Base-by-base conservation (phyloP, 2,113 vertebrate species). In the Pelusios castaneus region DNA sequence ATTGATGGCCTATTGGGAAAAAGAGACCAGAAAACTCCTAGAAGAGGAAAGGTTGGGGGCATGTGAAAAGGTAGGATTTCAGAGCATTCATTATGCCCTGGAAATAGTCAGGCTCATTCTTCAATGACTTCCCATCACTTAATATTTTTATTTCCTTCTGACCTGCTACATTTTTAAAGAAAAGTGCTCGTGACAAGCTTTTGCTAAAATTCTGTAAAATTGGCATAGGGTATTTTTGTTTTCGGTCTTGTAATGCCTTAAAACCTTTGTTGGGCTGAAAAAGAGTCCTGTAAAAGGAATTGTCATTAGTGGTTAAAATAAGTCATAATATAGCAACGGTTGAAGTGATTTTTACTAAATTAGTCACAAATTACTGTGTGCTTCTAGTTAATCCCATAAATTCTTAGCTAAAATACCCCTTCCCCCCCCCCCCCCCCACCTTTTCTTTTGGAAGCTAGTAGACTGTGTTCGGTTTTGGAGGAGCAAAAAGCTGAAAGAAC, bases 1-100 rank as follows among this genome's bases (percentile, higher is more conserved):
- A 0, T 97, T 99, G 88, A 98, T 99, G 98, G 99, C 99, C 93
- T 99, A 99, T 70, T 99, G 99, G 99, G 99, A 99, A 97, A 99
- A 98, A 13, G 99, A 99, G 97, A 99, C 99, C 8, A 98, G 94
- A 22, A 99, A 99, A 96, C 97, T 99, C 80, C 95, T 99, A 91
- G 99, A 99, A 95, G 98, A 99, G 87, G 99, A 99, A 96, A 98
- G 98, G 49, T 51, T 98, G 95, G 98, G 98, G 75, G 94, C 97
- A 0, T 97, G 96, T 0, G 98, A 97, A 84, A 98, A 98, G 98
- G 98, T 98, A 97, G 95, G 97, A 58, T 6, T 2, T 43, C 3
- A 27, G 41, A 84, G 58, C 11, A 29, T 88, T 93, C 5, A 3
- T 63, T 77, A 41, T 51, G 54, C 82, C 77, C 84, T 77, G 1